These are phyloP conservation scores for Aegypius monachus DNA, from an alignment of 2,113 vertebrate genomes.

Conservation along the genomic window DNA sequence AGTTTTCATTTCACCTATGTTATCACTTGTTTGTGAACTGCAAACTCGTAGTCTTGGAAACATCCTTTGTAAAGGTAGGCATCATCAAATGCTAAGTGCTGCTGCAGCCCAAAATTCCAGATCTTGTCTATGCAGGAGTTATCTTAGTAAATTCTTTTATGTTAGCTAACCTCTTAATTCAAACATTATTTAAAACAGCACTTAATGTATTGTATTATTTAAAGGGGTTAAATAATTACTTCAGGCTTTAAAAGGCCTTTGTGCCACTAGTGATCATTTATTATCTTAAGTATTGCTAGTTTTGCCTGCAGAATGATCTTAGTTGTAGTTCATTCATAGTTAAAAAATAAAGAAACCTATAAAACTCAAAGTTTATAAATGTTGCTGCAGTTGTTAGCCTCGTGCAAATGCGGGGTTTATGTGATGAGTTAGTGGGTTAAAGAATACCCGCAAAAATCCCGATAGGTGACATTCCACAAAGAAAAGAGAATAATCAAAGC, in stretches of 20 bases:
- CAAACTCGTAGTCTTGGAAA: background rate
- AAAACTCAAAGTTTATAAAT: background rate
- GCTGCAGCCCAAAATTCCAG: background rate
- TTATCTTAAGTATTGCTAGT: background rate
- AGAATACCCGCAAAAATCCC: background rate
- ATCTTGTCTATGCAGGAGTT: background rate
- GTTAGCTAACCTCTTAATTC: background rate
- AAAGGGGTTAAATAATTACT: background rate
- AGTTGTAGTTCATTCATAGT: background rate
- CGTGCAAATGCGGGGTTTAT: background rate
- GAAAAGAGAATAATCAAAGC: background rate
- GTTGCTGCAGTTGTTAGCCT: background rate
- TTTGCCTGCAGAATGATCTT: background rate
- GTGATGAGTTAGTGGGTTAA: background rate
- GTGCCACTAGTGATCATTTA: background rate
- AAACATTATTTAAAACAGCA: background rate
- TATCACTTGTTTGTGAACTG: background rate
- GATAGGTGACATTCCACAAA: background rate
- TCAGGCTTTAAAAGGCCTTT: background rate
- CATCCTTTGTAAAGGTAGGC: background rate
- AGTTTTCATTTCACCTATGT: background rate
- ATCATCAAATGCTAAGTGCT: background rate
- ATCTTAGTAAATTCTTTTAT: background rate
- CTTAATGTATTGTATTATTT: background rate
- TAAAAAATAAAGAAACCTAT: background rate